Conservation (phyloP, 1,140 invertebrate species). For the Pissodes strobi region DNA sequence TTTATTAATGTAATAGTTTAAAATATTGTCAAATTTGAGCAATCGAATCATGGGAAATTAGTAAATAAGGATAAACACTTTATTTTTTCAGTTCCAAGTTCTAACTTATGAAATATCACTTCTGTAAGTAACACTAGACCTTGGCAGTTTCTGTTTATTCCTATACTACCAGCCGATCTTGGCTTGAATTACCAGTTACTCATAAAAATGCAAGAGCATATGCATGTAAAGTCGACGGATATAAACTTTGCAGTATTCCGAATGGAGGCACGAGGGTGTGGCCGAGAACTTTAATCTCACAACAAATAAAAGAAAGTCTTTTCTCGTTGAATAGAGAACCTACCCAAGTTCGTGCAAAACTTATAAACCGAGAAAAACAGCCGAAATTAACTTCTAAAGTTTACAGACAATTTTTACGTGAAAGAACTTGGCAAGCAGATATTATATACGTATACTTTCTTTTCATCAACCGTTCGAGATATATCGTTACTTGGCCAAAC, state of each 20-base stretch:
- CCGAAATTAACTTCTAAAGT: slow-evolving; percentile 27
- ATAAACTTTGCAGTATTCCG: slow-evolving; percentile 14
- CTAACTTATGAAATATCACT: too few species aligned
- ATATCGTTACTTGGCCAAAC: too few species aligned
- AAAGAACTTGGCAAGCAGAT: slow-evolving; percentile 10
- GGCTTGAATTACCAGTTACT: too few species aligned
- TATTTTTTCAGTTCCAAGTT: too few species aligned
- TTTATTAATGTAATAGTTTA: too few species aligned
- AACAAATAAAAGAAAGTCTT: slow-evolving; percentile 20
- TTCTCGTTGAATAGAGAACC: neutral
- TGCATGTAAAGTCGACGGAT: slow-evolving; percentile 3
- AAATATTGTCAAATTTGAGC: too few species aligned
- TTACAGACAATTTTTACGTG: slow-evolving; percentile 27
- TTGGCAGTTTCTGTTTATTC: too few species aligned
- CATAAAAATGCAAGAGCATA: slow-evolving; percentile 11
- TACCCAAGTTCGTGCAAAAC: slow-evolving; percentile 12
- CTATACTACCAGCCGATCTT: too few species aligned
- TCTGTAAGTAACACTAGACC: too few species aligned
- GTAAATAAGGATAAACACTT: too few species aligned
- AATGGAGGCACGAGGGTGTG: slow-evolving; percentile 9
- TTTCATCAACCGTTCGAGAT: slow-evolving; percentile 8
- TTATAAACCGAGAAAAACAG: slow-evolving; percentile 24
- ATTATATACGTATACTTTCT: slow-evolving; percentile 9
- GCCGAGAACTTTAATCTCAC: slow-evolving; percentile 22
- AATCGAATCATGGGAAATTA: too few species aligned